A percentile compares a stretch with the other conserved stretches of the same genome.
phyloP scores from a whole-genome alignment of 2,113 vertebrate species.

The Gadus macrocephalus region DNA sequence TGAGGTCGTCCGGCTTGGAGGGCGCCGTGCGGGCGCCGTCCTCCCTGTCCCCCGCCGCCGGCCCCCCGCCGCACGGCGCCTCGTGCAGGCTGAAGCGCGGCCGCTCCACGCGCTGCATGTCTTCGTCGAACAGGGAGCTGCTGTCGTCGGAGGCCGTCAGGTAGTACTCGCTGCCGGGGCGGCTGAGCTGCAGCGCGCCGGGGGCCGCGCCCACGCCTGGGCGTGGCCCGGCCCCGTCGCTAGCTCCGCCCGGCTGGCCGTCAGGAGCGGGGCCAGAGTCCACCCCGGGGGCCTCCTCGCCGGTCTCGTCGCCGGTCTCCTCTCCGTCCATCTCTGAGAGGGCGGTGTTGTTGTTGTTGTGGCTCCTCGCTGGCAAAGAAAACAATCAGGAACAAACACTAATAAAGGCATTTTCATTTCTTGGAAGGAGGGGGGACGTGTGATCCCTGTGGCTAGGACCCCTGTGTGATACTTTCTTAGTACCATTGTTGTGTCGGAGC shows the following conservation, averaged over 20 bases:
- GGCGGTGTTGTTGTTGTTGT: too few relatives aligned
- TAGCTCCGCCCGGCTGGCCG: conserved; percentile 57
- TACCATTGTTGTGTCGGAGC: too few relatives aligned
- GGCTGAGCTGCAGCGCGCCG: conserved; percentile 60
- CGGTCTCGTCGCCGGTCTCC: neutral
- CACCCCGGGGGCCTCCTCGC: neutral
- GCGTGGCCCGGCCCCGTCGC: conserved; percentile 68
- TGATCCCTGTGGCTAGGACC: too few relatives aligned
- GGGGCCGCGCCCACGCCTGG: conserved; percentile 63
- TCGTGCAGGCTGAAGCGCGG: conserved; percentile 51
- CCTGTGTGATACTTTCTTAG: too few relatives aligned
- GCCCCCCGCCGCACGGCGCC: conserved; percentile 1
- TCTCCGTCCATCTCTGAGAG: too few relatives aligned
- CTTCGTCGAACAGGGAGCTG: conserved; percentile 88
- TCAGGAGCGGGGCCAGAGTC: conserved; percentile 69
- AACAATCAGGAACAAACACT: too few relatives aligned
- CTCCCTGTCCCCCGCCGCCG: conserved; percentile 13
- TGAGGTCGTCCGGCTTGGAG: conserved; percentile 67
- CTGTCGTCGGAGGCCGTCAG: conserved; percentile 91
- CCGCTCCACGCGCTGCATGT: conserved; percentile 74
- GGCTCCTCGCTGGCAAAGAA: too few relatives aligned
- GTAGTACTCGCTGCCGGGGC: conserved; percentile 81
- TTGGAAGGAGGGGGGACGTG: too few relatives aligned
- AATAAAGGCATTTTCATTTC: too few relatives aligned
- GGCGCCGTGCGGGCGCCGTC: neutral